Conservation (phyloP, 1,140 invertebrate species). For the Conus betulinus region DNA sequence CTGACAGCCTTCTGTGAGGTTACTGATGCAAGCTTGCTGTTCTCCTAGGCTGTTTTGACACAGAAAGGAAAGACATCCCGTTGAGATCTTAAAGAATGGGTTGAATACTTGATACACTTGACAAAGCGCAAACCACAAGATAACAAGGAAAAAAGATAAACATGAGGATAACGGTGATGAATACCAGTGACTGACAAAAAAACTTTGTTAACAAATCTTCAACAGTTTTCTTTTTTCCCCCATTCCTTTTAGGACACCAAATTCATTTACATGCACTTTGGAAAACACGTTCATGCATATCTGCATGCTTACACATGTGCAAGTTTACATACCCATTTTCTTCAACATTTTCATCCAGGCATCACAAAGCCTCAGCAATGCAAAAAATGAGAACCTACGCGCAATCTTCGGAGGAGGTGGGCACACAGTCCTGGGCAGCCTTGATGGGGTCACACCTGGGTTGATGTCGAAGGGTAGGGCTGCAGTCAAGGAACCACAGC, state of each 20-base stretch:
- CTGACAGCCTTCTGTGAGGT: constrained; percentile 19
- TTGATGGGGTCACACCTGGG: neutral
- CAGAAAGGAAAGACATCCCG: neutral
- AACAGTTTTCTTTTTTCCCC: too few species aligned
- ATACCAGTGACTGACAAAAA: too few species aligned
- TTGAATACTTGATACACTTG: too few species aligned
- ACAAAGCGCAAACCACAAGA: too few species aligned
- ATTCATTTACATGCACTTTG: neutral
- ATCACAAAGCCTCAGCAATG: neutral
- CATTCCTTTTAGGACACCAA: neutral
- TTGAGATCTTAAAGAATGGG: too few species aligned
- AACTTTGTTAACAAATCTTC: too few species aligned
- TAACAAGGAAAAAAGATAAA: too few species aligned
- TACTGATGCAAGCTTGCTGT: neutral
- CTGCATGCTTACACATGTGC: neutral
- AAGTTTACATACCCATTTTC: too few species aligned
- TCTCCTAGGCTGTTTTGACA: neutral
- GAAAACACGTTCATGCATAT: neutral
- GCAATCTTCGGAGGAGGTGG: neutral
- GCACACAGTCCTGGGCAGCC: neutral
- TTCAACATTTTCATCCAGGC: too few species aligned
- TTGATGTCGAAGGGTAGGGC: neutral
- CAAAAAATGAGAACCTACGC: neutral
- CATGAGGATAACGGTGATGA: too few species aligned
- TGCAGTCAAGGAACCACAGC: constrained; percentile 25